Base-by-base conservation (phyloP, 2,888 invertebrate genomes). In the Prosopocoilus inquinatus region DNA sequence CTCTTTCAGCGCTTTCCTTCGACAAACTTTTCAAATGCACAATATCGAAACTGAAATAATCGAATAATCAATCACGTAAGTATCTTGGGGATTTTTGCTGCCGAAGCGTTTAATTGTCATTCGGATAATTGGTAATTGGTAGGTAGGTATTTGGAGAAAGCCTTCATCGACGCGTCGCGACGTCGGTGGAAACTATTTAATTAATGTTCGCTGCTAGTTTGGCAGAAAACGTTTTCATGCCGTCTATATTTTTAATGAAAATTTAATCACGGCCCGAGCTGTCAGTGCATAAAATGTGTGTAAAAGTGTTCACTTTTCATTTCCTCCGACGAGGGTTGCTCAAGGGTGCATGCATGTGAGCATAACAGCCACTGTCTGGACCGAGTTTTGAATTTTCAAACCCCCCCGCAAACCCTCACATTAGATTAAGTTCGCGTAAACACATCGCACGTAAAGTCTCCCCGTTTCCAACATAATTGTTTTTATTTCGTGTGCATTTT, bases 191-290 rank as follows among this genome's bases (percentile, higher is more conserved):
- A 55, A 62, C 62, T 62, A 60, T 62, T 60, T 60, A 62, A 62
- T 62, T 60, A 62, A 61, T 58, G 56, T 57, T 58, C 58, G 36
- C 34, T 32, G 55, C n/a, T n/a, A n/a, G n/a, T 50, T 55, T 56
- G 56, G 59, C 60, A 65, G 60, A 49, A 54, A 56, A 62, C 64
- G 60, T 62, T 61, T 63, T 64, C 59, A 60, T 64, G 64, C 64
- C 64, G 64, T 66, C 67, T 67, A 69, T 70, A 67, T 68, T 72
- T 71, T 70, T 68, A 70, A 73, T 73, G 72, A 70, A 73, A 71
- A 67, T 71, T 70, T 70, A 70, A 71, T 73, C 71, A 68, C 66
- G 67, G 69, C 64, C 67, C 66, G 65, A 65, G 64, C 71, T 70
- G 72, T 70, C 70, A 70, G 65, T 62, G 66, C 69, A 66, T 68